Conservation (phyloP, 2,797 vertebrate species). For the Eulemur albifrons region DNA sequence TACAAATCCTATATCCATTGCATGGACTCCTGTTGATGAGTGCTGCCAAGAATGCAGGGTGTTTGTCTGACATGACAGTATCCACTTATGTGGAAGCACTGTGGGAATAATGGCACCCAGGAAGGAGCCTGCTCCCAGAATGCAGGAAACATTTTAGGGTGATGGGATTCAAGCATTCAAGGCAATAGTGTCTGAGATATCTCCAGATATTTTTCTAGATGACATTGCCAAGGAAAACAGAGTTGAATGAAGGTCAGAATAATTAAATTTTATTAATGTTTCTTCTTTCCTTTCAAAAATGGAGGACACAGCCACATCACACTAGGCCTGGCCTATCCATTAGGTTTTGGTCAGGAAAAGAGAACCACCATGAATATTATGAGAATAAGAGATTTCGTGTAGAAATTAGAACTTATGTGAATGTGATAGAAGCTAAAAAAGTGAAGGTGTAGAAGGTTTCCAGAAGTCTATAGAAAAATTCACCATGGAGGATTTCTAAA, state of each 20-base stretch:
- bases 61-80: neutral
- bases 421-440: neutral
- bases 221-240: constrained; percentile 16
- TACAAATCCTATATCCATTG: neutral
- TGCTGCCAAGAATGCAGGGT: constrained; percentile 11
- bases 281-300: neutral
- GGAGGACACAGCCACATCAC: neutral
- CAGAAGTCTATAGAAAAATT: neutral
- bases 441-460: neutral
- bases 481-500: neutral
- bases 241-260: neutral
- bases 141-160: constrained; percentile 35
- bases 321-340: neutral
- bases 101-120: neutral
- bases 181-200: neutral
- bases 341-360: neutral
- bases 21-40: neutral
- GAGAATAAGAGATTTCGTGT: neutral
- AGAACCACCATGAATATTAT: neutral
- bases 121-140: neutral
- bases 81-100: neutral
- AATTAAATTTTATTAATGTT: neutral
- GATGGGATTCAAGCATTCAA: constrained; percentile 27
- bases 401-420: neutral
- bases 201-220: constrained; percentile 20